phyloP scores from a whole-genome alignment of 1,140 invertebrate genomes.

The Mactra quadrangularis region DNA sequence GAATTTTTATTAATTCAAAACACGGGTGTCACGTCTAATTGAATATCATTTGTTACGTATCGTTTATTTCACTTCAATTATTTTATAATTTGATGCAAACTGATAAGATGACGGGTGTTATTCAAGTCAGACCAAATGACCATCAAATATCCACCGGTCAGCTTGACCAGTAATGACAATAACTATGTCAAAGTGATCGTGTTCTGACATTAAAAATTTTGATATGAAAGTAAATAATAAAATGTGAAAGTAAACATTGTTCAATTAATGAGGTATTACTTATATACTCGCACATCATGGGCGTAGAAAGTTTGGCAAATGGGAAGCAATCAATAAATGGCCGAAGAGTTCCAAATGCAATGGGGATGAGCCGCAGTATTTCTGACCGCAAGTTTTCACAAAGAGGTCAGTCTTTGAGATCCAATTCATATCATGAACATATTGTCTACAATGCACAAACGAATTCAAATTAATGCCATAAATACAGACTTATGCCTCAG shows the following conservation, averaged over 20 bases:
- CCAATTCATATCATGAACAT: background rate
- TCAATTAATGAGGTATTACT: background rate
- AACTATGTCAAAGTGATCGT: background rate
- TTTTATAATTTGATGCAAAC: no score
- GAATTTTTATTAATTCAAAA: no score
- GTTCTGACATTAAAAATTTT: background rate
- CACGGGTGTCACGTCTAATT: no score
- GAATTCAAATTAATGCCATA: no score
- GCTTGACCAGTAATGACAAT: background rate
- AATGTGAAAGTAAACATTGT: slow-evolving; percentile 3
- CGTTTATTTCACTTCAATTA: no score
- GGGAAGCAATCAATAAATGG: background rate
- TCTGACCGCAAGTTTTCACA: background rate
- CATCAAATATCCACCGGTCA: no score
- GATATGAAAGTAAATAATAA: slow-evolving; percentile 6
- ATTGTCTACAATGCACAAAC: no score
- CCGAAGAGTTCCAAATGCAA: background rate
- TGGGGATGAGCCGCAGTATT: background rate
- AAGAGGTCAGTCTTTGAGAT: background rate
- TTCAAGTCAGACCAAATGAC: no score
- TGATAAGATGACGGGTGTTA: no score
- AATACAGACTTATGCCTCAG: no score
- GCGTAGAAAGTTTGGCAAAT: background rate
- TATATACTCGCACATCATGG: background rate
- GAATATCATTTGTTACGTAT: no score